Evolutionary conservation across 2,797 vertebrate species (phyloP).

Genomic region (Anguilla obscura): DNA sequence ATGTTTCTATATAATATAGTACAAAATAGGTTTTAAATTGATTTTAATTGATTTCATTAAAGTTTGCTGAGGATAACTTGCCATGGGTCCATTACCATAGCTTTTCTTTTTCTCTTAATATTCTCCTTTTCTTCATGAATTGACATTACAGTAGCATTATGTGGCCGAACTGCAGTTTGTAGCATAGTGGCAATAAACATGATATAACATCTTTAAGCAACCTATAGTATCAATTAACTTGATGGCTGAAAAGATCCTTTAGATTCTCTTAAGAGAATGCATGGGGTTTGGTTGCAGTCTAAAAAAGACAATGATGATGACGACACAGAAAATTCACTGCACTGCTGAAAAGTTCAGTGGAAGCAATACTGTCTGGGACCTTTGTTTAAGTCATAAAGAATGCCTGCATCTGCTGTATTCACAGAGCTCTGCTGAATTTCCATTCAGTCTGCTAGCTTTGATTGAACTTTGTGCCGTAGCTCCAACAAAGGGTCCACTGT

Average conservation of each 20-base stretch:
- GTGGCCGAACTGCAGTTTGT: neutral
- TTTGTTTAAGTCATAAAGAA: constrained; percentile 44
- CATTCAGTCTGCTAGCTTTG: constrained; percentile 56
- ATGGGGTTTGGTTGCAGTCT: neutral
- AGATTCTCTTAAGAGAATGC: neutral
- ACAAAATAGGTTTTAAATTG: neutral
- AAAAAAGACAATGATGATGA: neutral
- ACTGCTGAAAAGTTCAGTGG: constrained; percentile 16
- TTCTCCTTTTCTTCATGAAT: neutral
- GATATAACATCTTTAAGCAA: neutral
- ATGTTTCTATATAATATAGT: neutral
- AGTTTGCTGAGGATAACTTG: neutral
- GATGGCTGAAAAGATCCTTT: neutral
- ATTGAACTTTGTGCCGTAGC: constrained; percentile 37
- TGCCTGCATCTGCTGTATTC: constrained; percentile 57
- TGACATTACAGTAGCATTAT: neutral
- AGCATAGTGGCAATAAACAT: neutral
- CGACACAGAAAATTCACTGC: constrained; percentile 22
- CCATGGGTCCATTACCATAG: neutral
- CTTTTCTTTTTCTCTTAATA: neutral
- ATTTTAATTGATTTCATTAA: neutral
- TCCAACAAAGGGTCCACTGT: constrained; percentile 52
- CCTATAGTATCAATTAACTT: neutral
- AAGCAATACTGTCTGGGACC: neutral
- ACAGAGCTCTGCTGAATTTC: constrained; percentile 50